phyloP scores from a whole-genome alignment of 2,113 vertebrate species.

The Eurypyga helias region DNA sequence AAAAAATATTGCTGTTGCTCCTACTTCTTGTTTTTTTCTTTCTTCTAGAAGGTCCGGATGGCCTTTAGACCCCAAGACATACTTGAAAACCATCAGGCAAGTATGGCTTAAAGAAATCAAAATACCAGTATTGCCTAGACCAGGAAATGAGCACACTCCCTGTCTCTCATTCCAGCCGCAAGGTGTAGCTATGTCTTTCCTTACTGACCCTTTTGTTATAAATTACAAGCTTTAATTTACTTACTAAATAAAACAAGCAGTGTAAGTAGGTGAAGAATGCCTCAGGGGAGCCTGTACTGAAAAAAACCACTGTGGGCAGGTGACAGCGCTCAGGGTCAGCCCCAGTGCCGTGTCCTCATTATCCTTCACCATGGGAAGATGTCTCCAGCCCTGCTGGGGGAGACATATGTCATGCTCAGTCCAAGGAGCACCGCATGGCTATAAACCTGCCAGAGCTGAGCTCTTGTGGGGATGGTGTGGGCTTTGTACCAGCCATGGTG shows the following conservation, averaged over 20 bases:
- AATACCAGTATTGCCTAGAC: not conserved
- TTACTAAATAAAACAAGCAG: not conserved
- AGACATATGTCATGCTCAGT: not conserved
- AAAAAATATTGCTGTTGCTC: not conserved
- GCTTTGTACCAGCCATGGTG: fast-evolving
- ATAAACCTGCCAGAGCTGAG: fast-evolving
- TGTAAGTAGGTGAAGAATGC: not conserved
- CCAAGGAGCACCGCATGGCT: not conserved
- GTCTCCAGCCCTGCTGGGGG: not conserved
- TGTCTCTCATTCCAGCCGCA: not conserved
- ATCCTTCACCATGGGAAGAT: no score
- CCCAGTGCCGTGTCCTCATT: fast-evolving
- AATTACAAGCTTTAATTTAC: not conserved
- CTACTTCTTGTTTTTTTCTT: not conserved
- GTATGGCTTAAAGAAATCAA: fast-evolving
- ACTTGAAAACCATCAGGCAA: not conserved
- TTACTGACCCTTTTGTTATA: not conserved
- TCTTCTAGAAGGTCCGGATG: not conserved
- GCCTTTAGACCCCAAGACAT: not conserved
- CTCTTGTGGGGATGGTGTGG: fast-evolving
- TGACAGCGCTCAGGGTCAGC: not conserved
- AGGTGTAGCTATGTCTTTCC: not conserved
- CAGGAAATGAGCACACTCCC: not conserved
- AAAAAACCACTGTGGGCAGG: not conserved
- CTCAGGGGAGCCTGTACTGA: not conserved